These are phyloP conservation scores for Nineta flava DNA, from an alignment of 2,888 invertebrate species.

Conservation along the genomic window DNA sequence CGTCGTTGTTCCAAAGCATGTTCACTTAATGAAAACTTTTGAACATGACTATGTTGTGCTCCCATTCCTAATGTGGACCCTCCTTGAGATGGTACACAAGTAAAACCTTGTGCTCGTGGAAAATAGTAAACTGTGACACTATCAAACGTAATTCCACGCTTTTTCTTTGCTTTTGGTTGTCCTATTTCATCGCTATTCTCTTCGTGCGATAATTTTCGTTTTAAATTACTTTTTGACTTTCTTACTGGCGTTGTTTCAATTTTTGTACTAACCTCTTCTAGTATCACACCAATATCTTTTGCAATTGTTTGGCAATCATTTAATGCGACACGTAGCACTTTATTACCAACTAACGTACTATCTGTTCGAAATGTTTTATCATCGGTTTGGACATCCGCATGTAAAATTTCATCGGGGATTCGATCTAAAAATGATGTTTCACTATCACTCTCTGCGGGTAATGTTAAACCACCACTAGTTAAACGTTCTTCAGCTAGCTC, in stretches of 20 bases:
- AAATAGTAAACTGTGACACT: constrained; percentile 92
- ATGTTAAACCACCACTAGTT: constrained; percentile 13
- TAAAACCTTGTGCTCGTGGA: constrained; percentile 80
- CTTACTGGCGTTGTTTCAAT: constrained; percentile 18
- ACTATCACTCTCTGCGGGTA: constrained; percentile 28
- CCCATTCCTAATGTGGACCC: constrained; percentile 91
- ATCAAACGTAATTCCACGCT: constrained; percentile 74
- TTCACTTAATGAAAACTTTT: constrained; percentile 69
- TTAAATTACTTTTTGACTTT: constrained; percentile 46
- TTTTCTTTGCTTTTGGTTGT: constrained; percentile 41
- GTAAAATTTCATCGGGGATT: constrained; percentile 26
- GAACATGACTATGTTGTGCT: constrained; percentile 49
- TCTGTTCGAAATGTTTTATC: constrained; percentile 11
- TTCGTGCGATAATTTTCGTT: constrained; percentile 39
- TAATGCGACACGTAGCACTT: not conserved
- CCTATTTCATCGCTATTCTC: constrained; percentile 24
- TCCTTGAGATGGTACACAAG: constrained; percentile 81
- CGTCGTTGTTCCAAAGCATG: constrained; percentile 80
- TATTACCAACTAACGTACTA: constrained; percentile 13
- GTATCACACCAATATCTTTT: constrained; percentile 10
- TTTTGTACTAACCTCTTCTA: constrained; percentile 9
- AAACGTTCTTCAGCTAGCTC: constrained; percentile 47
- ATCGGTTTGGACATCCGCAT: constrained; percentile 8
- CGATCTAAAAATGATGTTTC: constrained; percentile 34
- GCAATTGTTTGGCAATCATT: constrained; percentile 8